Evolutionary conservation across 1,140 invertebrate species (phyloP), one percentile per base, ranked within the genome.

Genomic region (Colletes latitarsis): DNA sequence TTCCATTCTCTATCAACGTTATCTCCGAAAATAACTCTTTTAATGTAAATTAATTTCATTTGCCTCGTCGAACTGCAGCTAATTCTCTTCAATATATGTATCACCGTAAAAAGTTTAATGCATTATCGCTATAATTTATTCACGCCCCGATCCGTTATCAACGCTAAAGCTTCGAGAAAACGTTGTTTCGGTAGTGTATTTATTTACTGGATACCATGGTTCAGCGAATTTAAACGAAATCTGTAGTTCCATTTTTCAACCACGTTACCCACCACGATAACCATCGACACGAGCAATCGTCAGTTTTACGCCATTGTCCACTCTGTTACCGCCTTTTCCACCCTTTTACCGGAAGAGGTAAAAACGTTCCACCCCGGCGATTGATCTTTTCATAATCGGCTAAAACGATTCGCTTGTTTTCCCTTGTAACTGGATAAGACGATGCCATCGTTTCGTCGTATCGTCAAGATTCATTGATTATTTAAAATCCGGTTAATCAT

Each of bases 401-500:
- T 53, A 60, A 58, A 52, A 4, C 53, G 21, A 60, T 19, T 52
- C 14, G 21, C 21, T 71, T 74, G 64, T 39, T 82, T 74, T 39
- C 12, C 1, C 41, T 12, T n/a, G 1, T 53, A 43, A 30, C 19
- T 55, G 41, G 14, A 77, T 63, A 66, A 66, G n/a, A 8, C 4
- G 0, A 17, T 71, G 19, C 77, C 10, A 6, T 64, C 5, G n/a
- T 4, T 9, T 46, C 21, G 39, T 71, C 39, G 4, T 55, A 19
- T 53, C 43, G 19, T 6, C 10, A 4, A 1, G 49, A 0, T 41
- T 79, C n/a, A 72, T 85, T 55, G 62, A 55, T 86, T 77, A 69
- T 77, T 76, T 74, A 60, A 67, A 84, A 76, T 78, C 12, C 46
- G 41, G 4, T 68, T 75, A 86, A 81, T 74, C 12, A 30, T 19